Evolutionary conservation across 2,797 vertebrate genomes (phyloP), one percentile per base, ranked within the genome.

Genomic region (Spheniscus humboldti): DNA sequence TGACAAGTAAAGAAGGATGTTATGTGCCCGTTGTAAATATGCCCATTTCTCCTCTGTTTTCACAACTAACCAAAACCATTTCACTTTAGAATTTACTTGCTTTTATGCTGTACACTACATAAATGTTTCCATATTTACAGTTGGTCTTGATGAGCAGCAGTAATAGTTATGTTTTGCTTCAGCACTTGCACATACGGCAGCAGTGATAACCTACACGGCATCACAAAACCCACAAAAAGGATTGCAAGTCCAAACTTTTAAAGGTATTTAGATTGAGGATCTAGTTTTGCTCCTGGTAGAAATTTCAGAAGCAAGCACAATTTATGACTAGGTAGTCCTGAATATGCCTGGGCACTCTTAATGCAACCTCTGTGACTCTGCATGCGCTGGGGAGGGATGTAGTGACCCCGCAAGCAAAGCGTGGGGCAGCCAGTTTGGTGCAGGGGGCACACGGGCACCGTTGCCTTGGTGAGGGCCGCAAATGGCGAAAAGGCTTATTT

Each of bases 161-260:
- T 9, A 41, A 60, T 2, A 55, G 10, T 9, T 52, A 19, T 0
- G 8, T 19, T 86, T 47, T 63, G 27, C 48, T 75, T 43, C 69
- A 84, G 56, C 10, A 24, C 27, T 55, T 50, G 56, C 11, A 55
- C 27, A 13, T 35, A 47, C 0, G 4, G 64, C 64, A 80, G 86
- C 80, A 69, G n/a, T 0, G 7, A 9, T 8, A 80, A 73, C 2
- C 0, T 18, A 24, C 3, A 1, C 0, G 4, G n/a, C 35, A 75
- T 5, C 48, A 48, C 16, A 43, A 83, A 86, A 45, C 3, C 16
- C 27, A 23, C 48, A 17, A 31, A 8, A 53, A 77, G 13, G 25
- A 35, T 1, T 16, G 47, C 23, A 48, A 23, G 18, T 28, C 6
- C 25, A 25, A 63, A 1, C 7, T 30, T 35, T 16, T 37, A 7